Base-by-base conservation (phyloP, 1,140 invertebrate genomes). In the Drosophila neocordata region DNA sequence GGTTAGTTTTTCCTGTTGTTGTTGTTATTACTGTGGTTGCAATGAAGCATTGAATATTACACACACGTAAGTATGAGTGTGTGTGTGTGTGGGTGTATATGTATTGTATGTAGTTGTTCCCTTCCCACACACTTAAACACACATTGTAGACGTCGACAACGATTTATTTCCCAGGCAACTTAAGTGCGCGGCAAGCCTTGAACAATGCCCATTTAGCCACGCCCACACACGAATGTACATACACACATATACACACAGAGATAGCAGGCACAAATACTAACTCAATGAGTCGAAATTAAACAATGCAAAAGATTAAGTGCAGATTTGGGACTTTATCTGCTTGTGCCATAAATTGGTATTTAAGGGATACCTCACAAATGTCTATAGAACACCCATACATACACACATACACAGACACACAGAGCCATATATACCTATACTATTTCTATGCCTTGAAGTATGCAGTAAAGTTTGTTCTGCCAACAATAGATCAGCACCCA, bases 291-390 rank as follows among this genome's bases (percentile, higher is more conserved):
- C 89, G 84, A 91, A 91, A 91, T 91, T 91, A 91, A 89, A 91
- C 89, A 91, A 91, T 91, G 79, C 89, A 89, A 91, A 90, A 91
- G 89, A 91, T 91, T 91, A 91, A 91, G 89, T 91, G 77, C 89
- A 91, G 89, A 91, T 91, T 91, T 91, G 82, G 89, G 89, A 91
- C 85, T 91, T 91, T 91, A 91, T 91, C 85, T 91, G 89, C 85
- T 79, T 90, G 82, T 88, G 89, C 89, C 89, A 91, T 91, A 91
- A 91, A 91, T 91, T 91, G 89, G 89, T 91, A 91, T 91, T 91
- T 91, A 91, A 89, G 79, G 82, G 89, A 89, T 89, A 88, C 89
- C 89, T 80, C 89, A 91, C 82, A 90, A 89, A 72, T 82, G 84
- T 89, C 83, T 89, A 88, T 73, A 82, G 59, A 60, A 88, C 75